Percentiles rank a stretch among this genome's conserved stretches.
These are phyloP conservation scores for Panopea generosa DNA, from an alignment of 2,888 invertebrate species.

Conservation along the genomic window DNA sequence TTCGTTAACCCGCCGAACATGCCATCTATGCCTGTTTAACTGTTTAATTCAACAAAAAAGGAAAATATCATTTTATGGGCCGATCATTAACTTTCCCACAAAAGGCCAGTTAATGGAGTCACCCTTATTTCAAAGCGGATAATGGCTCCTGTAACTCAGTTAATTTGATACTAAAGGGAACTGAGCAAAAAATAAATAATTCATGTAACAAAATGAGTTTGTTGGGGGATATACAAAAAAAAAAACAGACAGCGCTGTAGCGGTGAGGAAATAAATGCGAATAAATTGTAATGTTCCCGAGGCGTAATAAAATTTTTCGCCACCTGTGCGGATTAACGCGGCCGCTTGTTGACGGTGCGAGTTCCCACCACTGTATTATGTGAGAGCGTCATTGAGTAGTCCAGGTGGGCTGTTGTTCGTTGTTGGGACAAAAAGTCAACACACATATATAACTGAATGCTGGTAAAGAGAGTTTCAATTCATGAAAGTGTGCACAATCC, in stretches of 20 bases:
- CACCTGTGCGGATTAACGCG: conserved; percentile 45
- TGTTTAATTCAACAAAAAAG: conserved; percentile 36
- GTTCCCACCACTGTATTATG: too few relatives aligned
- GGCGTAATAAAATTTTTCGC: conserved; percentile 25
- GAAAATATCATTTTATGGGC: conserved; percentile 41
- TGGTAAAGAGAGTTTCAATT: too few relatives aligned
- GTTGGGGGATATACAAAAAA: too few relatives aligned
- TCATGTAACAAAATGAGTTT: conserved; percentile 9
- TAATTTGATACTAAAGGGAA: conserved; percentile 28
- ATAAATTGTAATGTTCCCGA: too few relatives aligned
- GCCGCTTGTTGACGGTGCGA: conserved; percentile 12
- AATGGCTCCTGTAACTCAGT: conserved; percentile 23
- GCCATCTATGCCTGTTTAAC: conserved; percentile 15
- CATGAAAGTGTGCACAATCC: too few relatives aligned
- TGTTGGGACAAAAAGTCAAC: too few relatives aligned
- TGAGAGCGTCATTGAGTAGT: too few relatives aligned
- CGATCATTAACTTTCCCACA: conserved; percentile 49
- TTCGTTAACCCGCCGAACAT: too few relatives aligned
- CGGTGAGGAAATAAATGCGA: too few relatives aligned
- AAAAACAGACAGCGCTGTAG: too few relatives aligned
- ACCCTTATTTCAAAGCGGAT: conserved; percentile 18
- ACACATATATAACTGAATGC: too few relatives aligned
- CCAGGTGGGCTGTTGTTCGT: too few relatives aligned
- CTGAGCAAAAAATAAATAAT: conserved; percentile 21
- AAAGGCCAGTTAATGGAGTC: conserved; percentile 40